Evolutionary conservation across 2,888 invertebrate species (phyloP).

Genomic region (Plebejus anna): DNA sequence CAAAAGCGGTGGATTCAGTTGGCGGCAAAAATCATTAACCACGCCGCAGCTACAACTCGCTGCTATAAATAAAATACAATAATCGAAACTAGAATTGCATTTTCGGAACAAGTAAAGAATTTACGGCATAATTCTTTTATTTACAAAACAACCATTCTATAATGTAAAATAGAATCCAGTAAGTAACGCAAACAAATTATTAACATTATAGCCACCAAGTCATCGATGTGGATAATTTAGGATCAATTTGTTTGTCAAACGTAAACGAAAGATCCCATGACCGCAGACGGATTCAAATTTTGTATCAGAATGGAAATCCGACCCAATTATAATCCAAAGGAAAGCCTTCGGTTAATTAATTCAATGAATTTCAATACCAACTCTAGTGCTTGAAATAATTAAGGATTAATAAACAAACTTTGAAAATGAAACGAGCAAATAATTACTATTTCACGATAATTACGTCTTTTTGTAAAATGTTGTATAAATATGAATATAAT

Average conservation of each 20-base stretch:
- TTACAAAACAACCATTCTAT: background rate
- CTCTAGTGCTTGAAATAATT: conserved; percentile 13
- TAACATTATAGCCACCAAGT: background rate
- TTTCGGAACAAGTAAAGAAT: background rate
- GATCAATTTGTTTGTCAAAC: conserved; percentile 3
- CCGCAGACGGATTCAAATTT: conserved; percentile 15
- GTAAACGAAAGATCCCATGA: background rate
- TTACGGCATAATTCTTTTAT: background rate
- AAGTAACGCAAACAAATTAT: background rate
- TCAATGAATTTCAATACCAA: conserved; percentile 11
- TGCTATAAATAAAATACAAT: background rate
- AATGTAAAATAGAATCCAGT: background rate
- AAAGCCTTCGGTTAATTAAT: conserved; percentile 17
- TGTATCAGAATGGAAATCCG: conserved; percentile 15
- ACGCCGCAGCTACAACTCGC: background rate
- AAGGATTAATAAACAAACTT: background rate
- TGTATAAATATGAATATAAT: too few species aligned
- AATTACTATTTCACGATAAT: background rate
- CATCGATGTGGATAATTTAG: background rate
- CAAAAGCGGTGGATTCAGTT: background rate
- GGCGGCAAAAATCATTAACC: conserved; percentile 10
- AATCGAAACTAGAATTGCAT: background rate
- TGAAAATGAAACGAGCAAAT: background rate
- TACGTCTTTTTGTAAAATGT: background rate
- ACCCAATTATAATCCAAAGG: conserved; percentile 20